phyloP scores from a whole-genome alignment of 2,888 invertebrate genomes.

The Acleris cristana region DNA sequence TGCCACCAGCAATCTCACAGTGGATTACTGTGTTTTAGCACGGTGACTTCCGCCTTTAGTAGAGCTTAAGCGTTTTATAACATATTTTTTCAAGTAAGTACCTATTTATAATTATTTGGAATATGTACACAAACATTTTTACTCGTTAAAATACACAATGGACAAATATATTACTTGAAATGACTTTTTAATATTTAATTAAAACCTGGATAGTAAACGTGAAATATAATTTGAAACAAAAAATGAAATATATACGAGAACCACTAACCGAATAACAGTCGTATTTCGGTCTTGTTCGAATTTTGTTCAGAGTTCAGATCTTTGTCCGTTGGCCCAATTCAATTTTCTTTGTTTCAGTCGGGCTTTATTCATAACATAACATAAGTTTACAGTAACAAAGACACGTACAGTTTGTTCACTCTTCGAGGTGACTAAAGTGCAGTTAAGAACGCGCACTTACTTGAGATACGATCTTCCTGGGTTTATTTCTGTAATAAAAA shows the following conservation, averaged over 20 bases:
- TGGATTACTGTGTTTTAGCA: no score
- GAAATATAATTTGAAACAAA: conserved; percentile 13
- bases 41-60: no score
- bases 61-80: no score
- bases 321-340: conserved; percentile 33
- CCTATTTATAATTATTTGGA: no score
- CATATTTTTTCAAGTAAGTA: no score
- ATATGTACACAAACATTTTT: no score
- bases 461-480: not conserved
- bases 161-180: no score
- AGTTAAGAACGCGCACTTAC: not conserved
- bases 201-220: not conserved
- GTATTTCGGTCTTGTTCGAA: conserved; percentile 25
- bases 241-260: conserved; percentile 7
- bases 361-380: conserved; percentile 16
- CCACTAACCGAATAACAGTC: conserved; percentile 10
- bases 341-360: conserved; percentile 32
- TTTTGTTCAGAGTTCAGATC: conserved; percentile 20
- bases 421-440: not conserved
- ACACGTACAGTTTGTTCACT: conserved; percentile 14
- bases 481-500: no score
- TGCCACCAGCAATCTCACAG: no score
- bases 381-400: conserved; percentile 31
- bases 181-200: no score
- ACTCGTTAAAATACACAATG: no score